These are phyloP conservation scores for Chymomyza caudatula DNA, from an alignment of 2,888 invertebrate species.

Conservation along the genomic window DNA sequence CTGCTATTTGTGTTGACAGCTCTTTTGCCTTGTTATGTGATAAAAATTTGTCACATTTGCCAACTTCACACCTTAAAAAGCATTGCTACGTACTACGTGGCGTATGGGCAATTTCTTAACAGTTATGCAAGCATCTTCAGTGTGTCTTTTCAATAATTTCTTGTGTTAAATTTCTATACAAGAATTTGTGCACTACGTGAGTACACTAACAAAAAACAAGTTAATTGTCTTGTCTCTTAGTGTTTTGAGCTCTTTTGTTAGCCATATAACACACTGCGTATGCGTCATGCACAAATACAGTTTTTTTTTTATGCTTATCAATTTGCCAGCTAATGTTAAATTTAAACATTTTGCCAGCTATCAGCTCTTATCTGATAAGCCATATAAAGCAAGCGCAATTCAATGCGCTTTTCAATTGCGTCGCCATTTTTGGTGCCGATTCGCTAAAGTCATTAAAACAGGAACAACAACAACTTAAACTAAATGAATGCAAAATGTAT, in stretches of 20 bases:
- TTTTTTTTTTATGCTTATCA: conserved; percentile 32
- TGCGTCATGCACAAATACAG: not conserved
- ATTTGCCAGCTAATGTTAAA: conserved; percentile 35
- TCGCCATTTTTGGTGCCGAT: conserved; percentile 53
- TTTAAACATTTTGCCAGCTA: conserved; percentile 43
- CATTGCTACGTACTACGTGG: conserved; percentile 10
- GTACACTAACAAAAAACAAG: not conserved
- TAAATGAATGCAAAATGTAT: conserved; percentile 37
- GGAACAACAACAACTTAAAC: conserved; percentile 9
- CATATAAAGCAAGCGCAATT: conserved; percentile 50
- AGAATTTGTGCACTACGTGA: not conserved
- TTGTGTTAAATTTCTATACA: not conserved
- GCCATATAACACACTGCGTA: not conserved
- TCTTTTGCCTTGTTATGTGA: conserved; percentile 42
- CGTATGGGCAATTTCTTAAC: conserved; percentile 37
- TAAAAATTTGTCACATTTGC: conserved; percentile 66
- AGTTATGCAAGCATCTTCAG: conserved; percentile 13
- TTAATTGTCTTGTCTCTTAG: not conserved
- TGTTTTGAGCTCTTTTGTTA: too few relatives aligned
- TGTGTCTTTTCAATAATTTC: not conserved
- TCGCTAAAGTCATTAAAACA: conserved; percentile 18
- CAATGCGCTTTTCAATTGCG: conserved; percentile 63
- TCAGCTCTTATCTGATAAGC: conserved; percentile 28
- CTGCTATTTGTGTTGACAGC: conserved; percentile 33
- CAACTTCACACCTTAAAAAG: conserved; percentile 30